A percentile compares a stretch with the other conserved stretches of the same genome.
Conservation (phyloP, 2,797 vertebrate genomes). For the Paramormyrops hopkinsi region DNA sequence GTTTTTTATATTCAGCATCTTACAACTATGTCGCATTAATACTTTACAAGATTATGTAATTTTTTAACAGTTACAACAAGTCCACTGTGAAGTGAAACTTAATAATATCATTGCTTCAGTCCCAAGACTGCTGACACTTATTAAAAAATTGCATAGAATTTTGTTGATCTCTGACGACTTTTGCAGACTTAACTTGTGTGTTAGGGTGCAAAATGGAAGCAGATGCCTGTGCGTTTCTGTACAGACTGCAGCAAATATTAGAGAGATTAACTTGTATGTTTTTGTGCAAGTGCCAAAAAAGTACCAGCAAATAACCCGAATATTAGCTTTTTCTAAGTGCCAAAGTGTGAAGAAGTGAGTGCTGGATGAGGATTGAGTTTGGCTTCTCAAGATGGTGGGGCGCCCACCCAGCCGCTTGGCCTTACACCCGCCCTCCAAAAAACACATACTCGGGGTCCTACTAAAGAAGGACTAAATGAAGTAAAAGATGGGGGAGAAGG, state of each 20-base stretch:
- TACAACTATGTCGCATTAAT: background rate
- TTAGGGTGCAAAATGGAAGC: background rate
- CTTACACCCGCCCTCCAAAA: background rate
- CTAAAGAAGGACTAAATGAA: background rate
- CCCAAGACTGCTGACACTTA: background rate
- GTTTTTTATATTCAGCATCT: background rate
- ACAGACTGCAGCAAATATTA: background rate
- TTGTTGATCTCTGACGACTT: background rate
- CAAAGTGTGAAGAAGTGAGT: background rate
- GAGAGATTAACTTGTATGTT: background rate
- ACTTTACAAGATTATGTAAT: background rate
- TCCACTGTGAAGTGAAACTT: background rate
- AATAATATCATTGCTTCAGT: background rate
- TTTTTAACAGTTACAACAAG: constrained; percentile 1
- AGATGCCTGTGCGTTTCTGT: background rate
- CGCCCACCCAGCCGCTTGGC: background rate
- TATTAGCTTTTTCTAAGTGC: background rate
- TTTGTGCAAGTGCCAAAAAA: background rate
- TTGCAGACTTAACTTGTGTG: background rate
- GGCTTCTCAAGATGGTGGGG: background rate
- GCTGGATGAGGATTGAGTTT: background rate
- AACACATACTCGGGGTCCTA: background rate
- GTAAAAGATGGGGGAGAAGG: background rate
- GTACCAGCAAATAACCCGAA: background rate
- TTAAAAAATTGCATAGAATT: background rate